phyloP scores from a whole-genome alignment of 1,140 invertebrate species.

The Parasteatoda tepidariorum region DNA sequence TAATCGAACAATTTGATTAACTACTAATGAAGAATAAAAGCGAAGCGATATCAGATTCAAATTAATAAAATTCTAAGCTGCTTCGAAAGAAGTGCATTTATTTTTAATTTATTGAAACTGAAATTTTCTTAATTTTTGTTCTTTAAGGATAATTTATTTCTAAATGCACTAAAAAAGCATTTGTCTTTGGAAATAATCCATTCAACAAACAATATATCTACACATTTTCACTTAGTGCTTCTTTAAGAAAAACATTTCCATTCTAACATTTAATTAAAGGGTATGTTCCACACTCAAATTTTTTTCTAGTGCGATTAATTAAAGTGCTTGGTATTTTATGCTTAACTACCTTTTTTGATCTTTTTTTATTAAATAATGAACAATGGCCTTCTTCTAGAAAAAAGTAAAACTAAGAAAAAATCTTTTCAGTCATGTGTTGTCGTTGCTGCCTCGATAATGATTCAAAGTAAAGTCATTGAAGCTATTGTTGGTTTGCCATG shows the following conservation, averaged over 20 bases:
- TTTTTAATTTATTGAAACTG: too few species aligned
- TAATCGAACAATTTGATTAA: too few species aligned
- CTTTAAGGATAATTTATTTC: too few species aligned
- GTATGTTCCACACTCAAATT: background rate
- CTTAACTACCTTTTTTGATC: background rate
- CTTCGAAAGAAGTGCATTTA: too few species aligned
- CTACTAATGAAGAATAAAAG: too few species aligned
- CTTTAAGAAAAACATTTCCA: background rate
- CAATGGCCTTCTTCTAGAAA: background rate
- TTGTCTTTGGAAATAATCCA: background rate
- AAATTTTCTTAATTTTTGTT: too few species aligned
- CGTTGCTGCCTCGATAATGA: conserved; percentile 5
- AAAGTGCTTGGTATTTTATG: conserved; percentile 19
- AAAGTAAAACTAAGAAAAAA: background rate
- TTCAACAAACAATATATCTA: background rate
- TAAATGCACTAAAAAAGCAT: too few species aligned
- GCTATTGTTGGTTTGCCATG: conserved; percentile 37
- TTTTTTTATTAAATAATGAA: background rate
- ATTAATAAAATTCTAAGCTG: too few species aligned
- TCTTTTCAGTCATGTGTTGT: background rate
- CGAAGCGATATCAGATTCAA: too few species aligned
- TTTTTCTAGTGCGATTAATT: background rate
- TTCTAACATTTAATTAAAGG: background rate
- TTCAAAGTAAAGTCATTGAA: conserved; percentile 35
- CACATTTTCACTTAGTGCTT: background rate